Percentiles rank a stretch among this genome's conserved stretches.
Evolutionary conservation across 2,113 vertebrate genomes (phyloP).

Genomic region (Cephalopterus ornatus): DNA sequence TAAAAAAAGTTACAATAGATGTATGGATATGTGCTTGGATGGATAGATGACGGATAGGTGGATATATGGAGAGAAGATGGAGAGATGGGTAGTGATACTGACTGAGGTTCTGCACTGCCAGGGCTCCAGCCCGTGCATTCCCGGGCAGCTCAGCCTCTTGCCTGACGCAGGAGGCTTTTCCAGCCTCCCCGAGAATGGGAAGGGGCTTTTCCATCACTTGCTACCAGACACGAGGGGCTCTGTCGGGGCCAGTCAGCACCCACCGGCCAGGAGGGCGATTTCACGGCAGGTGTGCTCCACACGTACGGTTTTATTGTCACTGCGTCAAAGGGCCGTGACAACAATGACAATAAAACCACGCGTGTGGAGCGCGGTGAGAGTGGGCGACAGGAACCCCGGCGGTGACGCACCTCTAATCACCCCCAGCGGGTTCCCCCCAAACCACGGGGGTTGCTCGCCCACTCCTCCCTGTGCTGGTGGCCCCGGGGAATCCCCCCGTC

Average conservation of each 20-base stretch:
- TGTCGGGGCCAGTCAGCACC: neutral
- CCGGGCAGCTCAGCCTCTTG: neutral
- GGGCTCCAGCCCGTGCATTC: neutral
- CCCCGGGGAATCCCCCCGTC: neutral
- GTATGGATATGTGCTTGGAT: neutral
- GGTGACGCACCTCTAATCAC: neutral
- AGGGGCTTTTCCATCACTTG: neutral
- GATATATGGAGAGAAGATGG: fast-evolving
- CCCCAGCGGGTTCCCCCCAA: fast-evolving
- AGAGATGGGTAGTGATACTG: fast-evolving
- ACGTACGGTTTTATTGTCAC: fast-evolving
- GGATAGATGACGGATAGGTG: neutral
- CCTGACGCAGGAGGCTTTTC: neutral
- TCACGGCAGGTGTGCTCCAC: neutral
- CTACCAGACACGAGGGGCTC: fast-evolving
- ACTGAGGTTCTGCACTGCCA: neutral
- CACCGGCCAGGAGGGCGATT: neutral
- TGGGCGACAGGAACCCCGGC: neutral
- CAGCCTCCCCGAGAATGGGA: neutral
- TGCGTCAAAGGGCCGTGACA: neutral
- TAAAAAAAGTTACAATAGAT: neutral
- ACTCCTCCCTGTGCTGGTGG: fast-evolving
- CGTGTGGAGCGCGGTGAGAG: fast-evolving
- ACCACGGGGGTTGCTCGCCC: neutral
- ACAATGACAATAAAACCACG: neutral